These are phyloP conservation scores for Trissolcus japonicus DNA, from an alignment of 2,888 invertebrate species.

Conservation along the genomic window DNA sequence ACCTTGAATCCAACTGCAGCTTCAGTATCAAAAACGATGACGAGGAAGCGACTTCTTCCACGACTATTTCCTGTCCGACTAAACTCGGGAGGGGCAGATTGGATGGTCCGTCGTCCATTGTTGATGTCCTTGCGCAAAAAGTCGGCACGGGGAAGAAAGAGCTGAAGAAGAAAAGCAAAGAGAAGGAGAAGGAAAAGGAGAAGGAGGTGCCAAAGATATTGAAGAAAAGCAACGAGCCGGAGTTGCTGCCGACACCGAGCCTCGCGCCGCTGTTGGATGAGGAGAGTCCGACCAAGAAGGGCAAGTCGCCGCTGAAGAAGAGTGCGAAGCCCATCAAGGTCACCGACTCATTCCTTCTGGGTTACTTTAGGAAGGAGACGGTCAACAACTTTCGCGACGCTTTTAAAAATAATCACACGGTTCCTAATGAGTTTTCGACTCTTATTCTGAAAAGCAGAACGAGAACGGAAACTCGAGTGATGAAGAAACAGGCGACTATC, in stretches of 20 bases:
- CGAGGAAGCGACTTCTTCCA: slow-evolving; percentile 82
- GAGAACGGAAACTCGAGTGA: slow-evolving; percentile 84
- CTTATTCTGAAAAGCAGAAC: slow-evolving; percentile 85
- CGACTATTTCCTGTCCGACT: slow-evolving; percentile 81
- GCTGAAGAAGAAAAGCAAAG: slow-evolving; percentile 74
- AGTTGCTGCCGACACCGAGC: slow-evolving; percentile 82
- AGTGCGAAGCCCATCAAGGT: slow-evolving; percentile 67
- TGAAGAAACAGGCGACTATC: slow-evolving; percentile 86
- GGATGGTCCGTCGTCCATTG: slow-evolving; percentile 78
- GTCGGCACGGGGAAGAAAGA: slow-evolving; percentile 79
- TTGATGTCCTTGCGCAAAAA: slow-evolving; percentile 82
- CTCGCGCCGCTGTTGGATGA: slow-evolving; percentile 70
- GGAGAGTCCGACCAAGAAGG: slow-evolving; percentile 61
- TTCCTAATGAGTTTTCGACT: slow-evolving; percentile 81
- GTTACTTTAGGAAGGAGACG: slow-evolving; percentile 83
- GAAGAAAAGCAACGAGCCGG: slow-evolving; percentile 79
- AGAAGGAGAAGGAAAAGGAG: slow-evolving; percentile 79
- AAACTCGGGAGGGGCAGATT: slow-evolving; percentile 62
- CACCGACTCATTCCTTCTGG: slow-evolving; percentile 79
- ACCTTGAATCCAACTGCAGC: slow-evolving; percentile 83
- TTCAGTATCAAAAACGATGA: slow-evolving; percentile 80
- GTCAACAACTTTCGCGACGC: slow-evolving; percentile 82
- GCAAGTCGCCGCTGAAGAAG: slow-evolving; percentile 66
- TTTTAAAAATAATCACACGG: slow-evolving; percentile 81
- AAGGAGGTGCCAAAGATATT: slow-evolving; percentile 78